Conservation (phyloP, 2,113 vertebrate species). For the Eolophus roseicapilla region DNA sequence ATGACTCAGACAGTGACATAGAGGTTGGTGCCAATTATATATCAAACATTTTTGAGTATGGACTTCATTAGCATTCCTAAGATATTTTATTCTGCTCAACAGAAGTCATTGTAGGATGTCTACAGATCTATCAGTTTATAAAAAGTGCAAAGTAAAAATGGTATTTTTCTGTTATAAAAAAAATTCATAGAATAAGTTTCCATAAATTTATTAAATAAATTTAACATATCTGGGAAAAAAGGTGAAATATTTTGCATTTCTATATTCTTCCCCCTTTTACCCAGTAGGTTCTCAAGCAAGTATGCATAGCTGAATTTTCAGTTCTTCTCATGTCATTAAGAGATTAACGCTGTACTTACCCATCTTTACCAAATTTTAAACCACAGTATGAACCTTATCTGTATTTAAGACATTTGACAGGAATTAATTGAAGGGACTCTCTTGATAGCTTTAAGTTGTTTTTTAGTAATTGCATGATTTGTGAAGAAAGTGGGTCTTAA, state of each 20-base stretch:
- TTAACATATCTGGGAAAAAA: neutral
- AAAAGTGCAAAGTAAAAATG: neutral
- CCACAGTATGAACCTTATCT: neutral
- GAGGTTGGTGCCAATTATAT: neutral
- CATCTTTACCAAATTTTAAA: neutral
- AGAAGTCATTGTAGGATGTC: neutral
- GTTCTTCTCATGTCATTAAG: neutral
- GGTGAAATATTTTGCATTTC: neutral
- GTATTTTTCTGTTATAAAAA: neutral
- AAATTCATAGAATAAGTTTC: neutral
- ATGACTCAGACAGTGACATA: neutral
- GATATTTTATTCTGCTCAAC: neutral
- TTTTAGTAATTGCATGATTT: neutral
- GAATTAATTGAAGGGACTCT: neutral
- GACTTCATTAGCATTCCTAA: neutral
- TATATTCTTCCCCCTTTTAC: neutral
- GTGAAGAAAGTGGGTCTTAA: neutral
- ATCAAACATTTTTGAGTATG: neutral
- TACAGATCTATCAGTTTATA: neutral
- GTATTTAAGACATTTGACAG: neutral
- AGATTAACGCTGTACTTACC: fast-evolving
- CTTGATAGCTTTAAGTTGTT: neutral
- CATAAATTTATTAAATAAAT: neutral
- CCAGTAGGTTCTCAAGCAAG: neutral
- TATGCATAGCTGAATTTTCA: neutral